phyloP scores from a whole-genome alignment of 2,888 invertebrate genomes.

The Erynnis tages region DNA sequence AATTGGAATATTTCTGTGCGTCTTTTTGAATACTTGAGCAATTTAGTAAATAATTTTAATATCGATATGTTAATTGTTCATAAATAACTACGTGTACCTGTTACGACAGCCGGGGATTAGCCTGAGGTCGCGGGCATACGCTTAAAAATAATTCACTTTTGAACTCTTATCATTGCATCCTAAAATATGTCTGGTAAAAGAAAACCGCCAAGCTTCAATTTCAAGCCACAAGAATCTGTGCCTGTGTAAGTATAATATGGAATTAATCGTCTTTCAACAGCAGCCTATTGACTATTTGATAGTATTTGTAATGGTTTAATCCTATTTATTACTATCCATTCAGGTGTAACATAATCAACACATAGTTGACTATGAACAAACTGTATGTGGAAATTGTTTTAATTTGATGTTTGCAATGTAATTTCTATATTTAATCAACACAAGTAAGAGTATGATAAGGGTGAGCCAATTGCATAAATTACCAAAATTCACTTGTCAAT shows the following conservation, averaged over 20 bases:
- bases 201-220: slow-evolving; percentile 57
- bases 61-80: slow-evolving; percentile 7
- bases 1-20: slow-evolving; percentile 3
- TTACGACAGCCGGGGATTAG: slow-evolving; percentile 8
- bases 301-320: no score
- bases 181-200: slow-evolving; percentile 61
- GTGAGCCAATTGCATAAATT: no score
- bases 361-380: no score
- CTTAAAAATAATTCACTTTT: slow-evolving; percentile 18
- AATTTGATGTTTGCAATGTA: no score
- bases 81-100: slow-evolving; percentile 12
- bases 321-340: no score
- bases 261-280: no score
- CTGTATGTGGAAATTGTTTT: no score
- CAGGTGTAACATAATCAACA: no score
- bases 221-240: slow-evolving; percentile 63
- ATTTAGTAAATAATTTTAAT: background rate
- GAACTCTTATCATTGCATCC: slow-evolving; percentile 13
- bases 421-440: no score
- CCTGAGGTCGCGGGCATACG: slow-evolving; percentile 24
- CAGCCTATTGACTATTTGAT: no score
- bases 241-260: slow-evolving; percentile 67
- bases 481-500: no score
- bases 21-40: background rate
- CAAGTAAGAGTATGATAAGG: no score